Base-by-base conservation (phyloP, 1,140 invertebrate genomes). In the Drosophila willistoni region DNA sequence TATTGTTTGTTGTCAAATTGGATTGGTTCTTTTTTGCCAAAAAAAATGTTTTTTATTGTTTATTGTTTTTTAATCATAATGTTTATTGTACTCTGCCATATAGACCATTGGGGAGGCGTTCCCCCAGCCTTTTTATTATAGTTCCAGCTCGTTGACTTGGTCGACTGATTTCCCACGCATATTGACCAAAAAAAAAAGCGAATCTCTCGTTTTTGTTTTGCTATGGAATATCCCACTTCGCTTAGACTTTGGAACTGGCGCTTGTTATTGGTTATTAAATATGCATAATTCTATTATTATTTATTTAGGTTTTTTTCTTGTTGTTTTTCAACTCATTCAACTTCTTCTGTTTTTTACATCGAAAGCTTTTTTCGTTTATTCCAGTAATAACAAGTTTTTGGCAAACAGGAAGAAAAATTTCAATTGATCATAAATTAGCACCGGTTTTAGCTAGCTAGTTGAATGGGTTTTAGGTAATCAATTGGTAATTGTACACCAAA, bases 61-160 rank as follows among this genome's bases (percentile, higher is more conserved):
- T 80, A 84, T 87, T 89, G 79, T 82, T 74, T 87, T 87, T 84
- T 89, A 89, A 83, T 87, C 68, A 87, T 89, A 87, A 89, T 71
- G 83, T 83, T 86, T 77, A 79, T 73, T 86, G 78, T 72, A 19
- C 17, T 22, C 9, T 70, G 62, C 72, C 68, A 12, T 66, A 68
- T 25, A 25, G 71, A 82, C 79, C 76, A 79, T 77, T 71, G 76
- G 66, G 66, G 60, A 54, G 62, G 64, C 39, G 36, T 44, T 56
- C 42, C 34, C 33, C 7, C 33, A 10, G n/a, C 67, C 54, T 29
- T 62, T 70, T 71, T 62, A 29, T 47, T 47, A 47, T 47, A 33
- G 56, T 59, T 25, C 36, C 68, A 72, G 68, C 73, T 63, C 61
- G 68, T 44, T 51, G 54, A 78, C 68, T 79, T 78, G 57, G 54